Conservation (phyloP, 2,113 vertebrate species). For the Aplodontia rufa region DNA sequence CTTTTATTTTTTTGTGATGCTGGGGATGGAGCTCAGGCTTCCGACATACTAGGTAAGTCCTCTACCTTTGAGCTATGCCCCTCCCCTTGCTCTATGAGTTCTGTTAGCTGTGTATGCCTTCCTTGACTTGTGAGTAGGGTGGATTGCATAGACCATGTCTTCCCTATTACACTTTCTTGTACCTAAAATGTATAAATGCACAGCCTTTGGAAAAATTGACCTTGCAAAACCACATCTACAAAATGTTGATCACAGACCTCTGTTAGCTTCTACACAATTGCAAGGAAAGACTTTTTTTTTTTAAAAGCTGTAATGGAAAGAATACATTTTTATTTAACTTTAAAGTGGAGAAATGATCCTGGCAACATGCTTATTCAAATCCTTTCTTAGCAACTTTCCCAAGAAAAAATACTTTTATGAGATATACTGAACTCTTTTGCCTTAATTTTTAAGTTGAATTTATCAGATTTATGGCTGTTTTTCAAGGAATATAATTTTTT, state of each 20-base stretch:
- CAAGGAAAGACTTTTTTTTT: background rate
- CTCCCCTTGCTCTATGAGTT: background rate
- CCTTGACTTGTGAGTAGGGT: background rate
- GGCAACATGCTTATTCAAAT: background rate
- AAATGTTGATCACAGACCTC: background rate
- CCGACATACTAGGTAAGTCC: background rate
- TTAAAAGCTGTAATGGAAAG: background rate
- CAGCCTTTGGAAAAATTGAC: background rate
- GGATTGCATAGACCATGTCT: background rate
- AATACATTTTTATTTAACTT: slow-evolving; percentile 44
- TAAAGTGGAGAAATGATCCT: background rate
- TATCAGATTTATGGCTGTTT: slow-evolving; percentile 18
- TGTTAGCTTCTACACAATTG: background rate
- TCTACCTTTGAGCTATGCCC: background rate
- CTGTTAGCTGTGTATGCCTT: no score
- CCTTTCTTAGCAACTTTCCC: background rate
- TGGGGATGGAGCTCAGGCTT: background rate
- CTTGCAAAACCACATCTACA: background rate
- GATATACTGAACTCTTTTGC: background rate
- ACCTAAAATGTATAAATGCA: background rate
- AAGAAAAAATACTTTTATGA: slow-evolving; percentile 13
- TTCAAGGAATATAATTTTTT: slow-evolving; percentile 20
- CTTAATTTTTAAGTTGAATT: slow-evolving; percentile 21
- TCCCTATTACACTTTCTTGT: background rate
- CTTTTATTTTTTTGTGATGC: background rate